phyloP scores from a whole-genome alignment of 2,113 vertebrate genomes.

The Emydocephalus ijimae region DNA sequence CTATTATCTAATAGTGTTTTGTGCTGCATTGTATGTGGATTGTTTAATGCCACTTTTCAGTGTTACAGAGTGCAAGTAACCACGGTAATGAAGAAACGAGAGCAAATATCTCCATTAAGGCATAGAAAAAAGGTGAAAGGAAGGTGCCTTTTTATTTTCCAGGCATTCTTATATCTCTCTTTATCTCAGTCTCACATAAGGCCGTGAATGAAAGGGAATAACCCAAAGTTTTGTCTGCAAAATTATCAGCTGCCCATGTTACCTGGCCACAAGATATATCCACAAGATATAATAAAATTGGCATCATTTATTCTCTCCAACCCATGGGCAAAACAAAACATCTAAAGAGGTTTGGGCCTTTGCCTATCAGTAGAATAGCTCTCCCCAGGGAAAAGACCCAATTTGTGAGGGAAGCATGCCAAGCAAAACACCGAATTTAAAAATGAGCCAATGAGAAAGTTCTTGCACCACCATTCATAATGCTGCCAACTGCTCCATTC shows the following conservation, averaged over 20 bases:
- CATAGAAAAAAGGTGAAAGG: neutral
- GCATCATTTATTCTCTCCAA: neutral
- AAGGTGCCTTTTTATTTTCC: neutral
- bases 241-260: neutral
- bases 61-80: neutral
- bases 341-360: neutral
- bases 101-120: neutral
- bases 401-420: neutral
- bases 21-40: neutral
- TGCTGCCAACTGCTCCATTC: neutral
- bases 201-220: neutral
- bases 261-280: neutral
- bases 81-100: neutral
- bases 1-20: neutral
- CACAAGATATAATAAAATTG: neutral
- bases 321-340: neutral
- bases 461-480: neutral
- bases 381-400: neutral
- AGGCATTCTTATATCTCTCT: neutral
- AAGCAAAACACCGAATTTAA: neutral
- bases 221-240: neutral
- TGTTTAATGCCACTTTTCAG: neutral
- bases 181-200: neutral
- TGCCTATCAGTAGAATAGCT: neutral
- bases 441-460: neutral